phyloP scores from a whole-genome alignment of 37 sponge, comb jelly and placozoan species.

The Corticium candelabrum region DNA sequence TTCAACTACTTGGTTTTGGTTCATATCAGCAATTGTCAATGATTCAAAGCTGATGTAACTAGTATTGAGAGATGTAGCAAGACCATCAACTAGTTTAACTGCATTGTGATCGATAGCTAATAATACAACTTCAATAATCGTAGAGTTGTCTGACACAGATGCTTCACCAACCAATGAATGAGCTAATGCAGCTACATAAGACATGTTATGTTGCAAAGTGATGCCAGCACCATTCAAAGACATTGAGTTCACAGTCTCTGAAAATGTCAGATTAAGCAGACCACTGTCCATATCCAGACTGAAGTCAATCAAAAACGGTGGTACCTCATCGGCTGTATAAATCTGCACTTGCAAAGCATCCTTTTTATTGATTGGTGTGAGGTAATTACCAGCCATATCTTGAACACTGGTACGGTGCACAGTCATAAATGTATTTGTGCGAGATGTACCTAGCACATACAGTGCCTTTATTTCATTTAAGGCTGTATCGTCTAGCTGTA shows the following conservation, averaged over 20 bases:
- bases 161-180: conserved; percentile 46
- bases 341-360: conserved; percentile 23
- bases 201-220: conserved; percentile 26
- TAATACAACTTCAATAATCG: conserved; percentile 49
- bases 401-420: conserved; percentile 12
- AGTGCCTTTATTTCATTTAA: conserved; percentile 43
- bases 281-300: conserved; percentile 59
- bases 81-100: conserved; percentile 33
- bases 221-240: conserved; percentile 43
- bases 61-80: conserved; percentile 32
- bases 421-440: conserved; percentile 37
- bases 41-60: conserved; percentile 35
- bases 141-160: conserved; percentile 42
- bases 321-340: conserved; percentile 28
- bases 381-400: conserved; percentile 47
- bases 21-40: conserved; percentile 60
- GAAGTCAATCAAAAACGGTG: conserved; percentile 40
- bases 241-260: conserved; percentile 56
- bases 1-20: conserved; percentile 21
- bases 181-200: not conserved
- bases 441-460: conserved; percentile 35
- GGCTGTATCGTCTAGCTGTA: conserved; percentile 21
- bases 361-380: conserved; percentile 26
- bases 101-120: conserved; percentile 40
- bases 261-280: conserved; percentile 34